A percentile compares a stretch with the other conserved stretches of the same genome.
These are phyloP conservation scores for Apodemus speciosus DNA, from an alignment of 2,113 vertebrate species.

Conservation along the genomic window DNA sequence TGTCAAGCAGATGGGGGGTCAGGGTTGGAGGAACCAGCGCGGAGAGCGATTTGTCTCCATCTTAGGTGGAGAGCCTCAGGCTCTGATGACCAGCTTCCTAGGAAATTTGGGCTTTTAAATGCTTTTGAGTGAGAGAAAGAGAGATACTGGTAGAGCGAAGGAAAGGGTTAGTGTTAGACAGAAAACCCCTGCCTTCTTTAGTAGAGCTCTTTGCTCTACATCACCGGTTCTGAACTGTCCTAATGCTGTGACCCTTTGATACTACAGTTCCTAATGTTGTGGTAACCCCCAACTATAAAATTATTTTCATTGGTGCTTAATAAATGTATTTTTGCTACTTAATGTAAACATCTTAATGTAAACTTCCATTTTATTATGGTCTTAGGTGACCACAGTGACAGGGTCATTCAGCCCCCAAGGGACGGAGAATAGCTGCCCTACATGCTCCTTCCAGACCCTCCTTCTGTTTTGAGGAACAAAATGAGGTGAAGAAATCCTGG, in stretches of 20 bases:
- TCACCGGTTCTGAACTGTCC: background rate
- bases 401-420: background rate
- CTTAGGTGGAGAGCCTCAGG: background rate
- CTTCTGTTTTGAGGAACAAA: background rate
- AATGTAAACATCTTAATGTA: background rate
- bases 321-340: background rate
- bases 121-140: background rate
- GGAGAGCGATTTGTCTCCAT: background rate
- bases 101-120: constrained; percentile 28
- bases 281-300: background rate
- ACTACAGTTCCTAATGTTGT: background rate
- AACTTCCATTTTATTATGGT: background rate
- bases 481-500: background rate
- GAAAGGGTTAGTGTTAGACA: background rate
- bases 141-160: background rate
- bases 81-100: background rate
- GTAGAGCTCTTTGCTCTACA: background rate
- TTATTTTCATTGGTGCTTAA: background rate
- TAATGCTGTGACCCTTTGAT: background rate
- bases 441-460: too few species aligned
- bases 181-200: background rate
- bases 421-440: background rate
- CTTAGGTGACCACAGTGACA: background rate
- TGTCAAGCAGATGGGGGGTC: background rate
- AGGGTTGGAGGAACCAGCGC: background rate